Base-by-base conservation (phyloP, 2,888 invertebrate species). In the Leptinotarsa haldemani region DNA sequence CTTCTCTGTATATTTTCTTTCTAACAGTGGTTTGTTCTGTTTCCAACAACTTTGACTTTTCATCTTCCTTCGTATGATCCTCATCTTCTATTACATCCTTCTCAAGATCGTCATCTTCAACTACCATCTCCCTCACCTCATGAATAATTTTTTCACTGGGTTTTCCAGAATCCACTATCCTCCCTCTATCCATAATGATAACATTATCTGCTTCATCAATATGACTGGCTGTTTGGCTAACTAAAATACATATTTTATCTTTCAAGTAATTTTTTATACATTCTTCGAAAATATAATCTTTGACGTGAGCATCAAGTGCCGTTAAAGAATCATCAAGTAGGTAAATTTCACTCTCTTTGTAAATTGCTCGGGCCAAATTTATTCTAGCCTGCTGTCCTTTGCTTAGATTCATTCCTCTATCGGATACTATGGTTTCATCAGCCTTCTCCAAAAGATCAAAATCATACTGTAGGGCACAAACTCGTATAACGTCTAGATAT, bases 341-440 rank as follows among this genome's bases (percentile, higher is more conserved):
- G 84, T 95, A 96, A 25, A 56, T 56, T 15, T 95, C 94, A 0
- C 94, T 92, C 71, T 95, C 92, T 52, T 93, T 92, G 87, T 96
- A 96, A 2, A 96, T 91, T 0, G 95, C 93, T 79, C 97, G 91
- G 0, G 95, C 96, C 64, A 97, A 89, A 70, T 94, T 95, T 66
- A 97, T 93, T 78, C 97, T 91, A 0, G 96, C 96, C 79, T 95
- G 93, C 85, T 97, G 97, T 2, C 96, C 94, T 86, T 91, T 94
- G 83, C 93, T 93, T 52, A 94, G 86, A 78, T 91, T 92, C 5
- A 92, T 90, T 4, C 94, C 94, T 63, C 92, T 89, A 80, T 94
- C 94, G 0, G 94, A 97, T 0, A 96, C 94, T 47, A 94, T 86
- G 0, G 95, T 95, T 85, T 92, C 91, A 85, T 95, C 95, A 0